Base-by-base conservation (phyloP, 2,888 invertebrate species). In the Fissipunctia ypsillon region DNA sequence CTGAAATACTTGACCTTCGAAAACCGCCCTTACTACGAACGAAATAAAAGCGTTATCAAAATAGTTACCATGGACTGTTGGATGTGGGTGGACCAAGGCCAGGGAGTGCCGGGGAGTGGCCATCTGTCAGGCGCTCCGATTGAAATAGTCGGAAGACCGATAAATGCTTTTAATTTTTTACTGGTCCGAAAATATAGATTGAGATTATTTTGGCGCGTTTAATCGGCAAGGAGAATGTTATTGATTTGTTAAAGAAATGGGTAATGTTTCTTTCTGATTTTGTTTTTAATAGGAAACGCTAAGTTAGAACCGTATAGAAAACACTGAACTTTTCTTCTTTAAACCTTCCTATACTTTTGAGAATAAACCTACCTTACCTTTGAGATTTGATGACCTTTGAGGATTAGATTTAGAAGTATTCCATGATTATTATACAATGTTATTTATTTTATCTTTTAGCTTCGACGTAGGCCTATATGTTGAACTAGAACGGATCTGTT, bases 81-180 rank as follows among this genome's bases (percentile, higher is more conserved):
- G 38, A 70, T 48, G 76, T 76, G 60, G 80, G 83, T 73, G 25
- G 16, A 61, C 45, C 73, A 79, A 83, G 84, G 84, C 31, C 59
- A 50, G 50, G 83, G 80, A 79, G 74, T 45, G 83, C 31, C 48
- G 22, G 75, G 80, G 84, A 70, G 80, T 79, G 80, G 80, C 83
- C 61, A 79, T 67, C 69, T 83, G 84, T 70, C 80, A 79, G 31
- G 2, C 56, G 12, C 12, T 52, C 38, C 10, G 69, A 80, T 73
- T 73, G 73, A 80, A 69, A 35, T 48, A 69, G 67, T 74, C 84
- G 80, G 84, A 81, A 81, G 80, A 68, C 25, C 43, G 59, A 63
- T 69, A 74, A 77, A 50, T 56, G 69, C 50, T 66, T 74, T 79
- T 61, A 31, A 65, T 52, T 31, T 78, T 4, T 56, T 25, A 61